These are phyloP conservation scores for Halcyon malimbica DNA, from an alignment of 2,113 vertebrate genomes.

Conservation along the genomic window DNA sequence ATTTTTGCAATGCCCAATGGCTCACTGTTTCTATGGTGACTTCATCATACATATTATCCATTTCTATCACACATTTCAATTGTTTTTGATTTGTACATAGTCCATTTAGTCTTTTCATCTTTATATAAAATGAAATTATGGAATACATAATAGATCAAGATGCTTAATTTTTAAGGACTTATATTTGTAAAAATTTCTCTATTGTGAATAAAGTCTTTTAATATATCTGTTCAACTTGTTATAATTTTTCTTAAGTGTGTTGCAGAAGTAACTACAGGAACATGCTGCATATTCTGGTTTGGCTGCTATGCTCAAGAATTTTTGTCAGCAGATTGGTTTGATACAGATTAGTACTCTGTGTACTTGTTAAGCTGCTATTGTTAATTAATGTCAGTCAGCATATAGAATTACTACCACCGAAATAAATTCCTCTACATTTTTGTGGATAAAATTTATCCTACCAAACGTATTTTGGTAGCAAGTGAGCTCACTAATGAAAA, in stretches of 20 bases:
- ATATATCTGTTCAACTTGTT: slow-evolving; percentile 79
- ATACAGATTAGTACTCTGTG: not conserved
- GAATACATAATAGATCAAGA: slow-evolving; percentile 89
- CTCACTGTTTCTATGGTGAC: slow-evolving; percentile 67
- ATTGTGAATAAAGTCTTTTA: slow-evolving; percentile 99
- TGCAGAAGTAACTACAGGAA: not conserved
- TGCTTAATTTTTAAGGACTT: slow-evolving; percentile 97
- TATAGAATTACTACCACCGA: not conserved
- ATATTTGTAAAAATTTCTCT: slow-evolving; percentile 99
- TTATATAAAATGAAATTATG: slow-evolving; percentile 91
- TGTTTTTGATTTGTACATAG: slow-evolving; percentile 84
- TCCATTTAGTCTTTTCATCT: slow-evolving; percentile 84
- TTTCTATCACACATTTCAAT: slow-evolving; percentile 78
- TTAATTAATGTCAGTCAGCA: not conserved
- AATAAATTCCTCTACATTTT: not conserved
- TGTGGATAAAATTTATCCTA: not conserved
- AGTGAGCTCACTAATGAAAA: not conserved
- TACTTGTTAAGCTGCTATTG: not conserved
- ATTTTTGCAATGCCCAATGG: slow-evolving; percentile 74
- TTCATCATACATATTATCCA: slow-evolving; percentile 59
- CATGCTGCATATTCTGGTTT: not conserved
- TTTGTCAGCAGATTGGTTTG: not conserved
- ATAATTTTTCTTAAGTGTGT: not conserved
- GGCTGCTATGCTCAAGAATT: not conserved
- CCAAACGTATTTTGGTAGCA: not conserved